Conservation (phyloP, 2,113 vertebrate species). For the Callithrix jacchus region DNA sequence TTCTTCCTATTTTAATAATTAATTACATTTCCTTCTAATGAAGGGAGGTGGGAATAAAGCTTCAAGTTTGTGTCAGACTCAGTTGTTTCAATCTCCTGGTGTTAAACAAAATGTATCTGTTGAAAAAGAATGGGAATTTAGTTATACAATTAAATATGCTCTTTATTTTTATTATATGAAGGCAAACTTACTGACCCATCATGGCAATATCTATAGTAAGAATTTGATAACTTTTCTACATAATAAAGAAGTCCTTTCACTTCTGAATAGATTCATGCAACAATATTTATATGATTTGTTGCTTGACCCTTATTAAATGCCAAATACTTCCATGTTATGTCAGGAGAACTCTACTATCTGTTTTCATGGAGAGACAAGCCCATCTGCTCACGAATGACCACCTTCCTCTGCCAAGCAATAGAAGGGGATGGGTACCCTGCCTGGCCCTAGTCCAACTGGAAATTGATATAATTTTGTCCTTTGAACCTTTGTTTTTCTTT, state of each 20-base stretch:
- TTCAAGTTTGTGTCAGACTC: slow-evolving; percentile 53
- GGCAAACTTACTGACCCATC: background rate
- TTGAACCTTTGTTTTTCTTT: background rate
- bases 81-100: background rate
- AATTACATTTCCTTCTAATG: slow-evolving; percentile 76
- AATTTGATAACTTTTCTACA: background rate
- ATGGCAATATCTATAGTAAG: background rate
- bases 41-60: slow-evolving; percentile 61
- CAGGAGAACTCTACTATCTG: background rate
- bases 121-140: background rate
- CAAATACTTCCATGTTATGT: background rate
- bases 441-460: background rate
- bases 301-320: background rate
- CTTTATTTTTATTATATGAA: slow-evolving; percentile 13
- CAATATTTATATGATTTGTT: background rate
- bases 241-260: background rate
- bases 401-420: background rate
- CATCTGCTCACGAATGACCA: background rate
- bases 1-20: slow-evolving; percentile 78
- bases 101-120: background rate
- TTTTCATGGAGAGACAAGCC: background rate
- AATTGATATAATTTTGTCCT: background rate
- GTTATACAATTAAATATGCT: background rate
- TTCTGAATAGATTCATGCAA: background rate
- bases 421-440: background rate